phyloP scores from a whole-genome alignment of 2,888 invertebrate species.

The Melangyna quadrimaculata region DNA sequence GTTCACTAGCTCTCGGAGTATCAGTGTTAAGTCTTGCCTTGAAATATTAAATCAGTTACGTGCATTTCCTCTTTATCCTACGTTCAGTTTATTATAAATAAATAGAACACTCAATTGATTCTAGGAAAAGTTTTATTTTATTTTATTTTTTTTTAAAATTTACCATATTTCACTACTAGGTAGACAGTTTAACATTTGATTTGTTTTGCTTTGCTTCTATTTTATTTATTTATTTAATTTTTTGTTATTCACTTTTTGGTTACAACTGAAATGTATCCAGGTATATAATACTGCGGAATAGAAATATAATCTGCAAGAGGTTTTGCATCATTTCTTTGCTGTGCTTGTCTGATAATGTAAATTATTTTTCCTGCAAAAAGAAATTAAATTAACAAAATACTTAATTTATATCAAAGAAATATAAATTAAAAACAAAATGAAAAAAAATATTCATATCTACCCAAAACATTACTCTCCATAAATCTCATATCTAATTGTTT shows the following conservation, averaged over 20 bases:
- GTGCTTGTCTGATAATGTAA: constrained; percentile 79
- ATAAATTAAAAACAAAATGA: constrained; percentile 26
- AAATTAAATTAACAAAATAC: neutral
- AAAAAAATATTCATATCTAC: constrained; percentile 72
- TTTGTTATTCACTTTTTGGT: constrained; percentile 76
- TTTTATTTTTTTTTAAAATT: constrained; percentile 40
- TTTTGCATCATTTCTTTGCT: constrained; percentile 69
- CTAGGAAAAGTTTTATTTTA: constrained; percentile 59
- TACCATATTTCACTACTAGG: constrained; percentile 67
- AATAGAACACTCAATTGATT: neutral
- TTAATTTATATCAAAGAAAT: neutral
- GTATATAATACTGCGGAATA: constrained; percentile 81
- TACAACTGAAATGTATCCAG: constrained; percentile 79
- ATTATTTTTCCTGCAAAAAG: constrained; percentile 78
- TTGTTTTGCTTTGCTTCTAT: constrained; percentile 9
- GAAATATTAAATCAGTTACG: no score
- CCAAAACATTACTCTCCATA: constrained; percentile 79
- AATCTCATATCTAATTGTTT: constrained; percentile 78
- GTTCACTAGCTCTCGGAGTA: no score
- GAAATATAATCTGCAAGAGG: constrained; percentile 78
- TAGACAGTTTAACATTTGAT: constrained; percentile 64
- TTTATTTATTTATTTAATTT: neutral
- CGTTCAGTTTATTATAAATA: neutral
- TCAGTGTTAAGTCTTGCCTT: no score
- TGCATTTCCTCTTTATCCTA: no score